Percentiles rank a stretch among this genome's conserved stretches.
Evolutionary conservation across 1,140 invertebrate species (phyloP).

Genomic region (Listronotus bonariensis): DNA sequence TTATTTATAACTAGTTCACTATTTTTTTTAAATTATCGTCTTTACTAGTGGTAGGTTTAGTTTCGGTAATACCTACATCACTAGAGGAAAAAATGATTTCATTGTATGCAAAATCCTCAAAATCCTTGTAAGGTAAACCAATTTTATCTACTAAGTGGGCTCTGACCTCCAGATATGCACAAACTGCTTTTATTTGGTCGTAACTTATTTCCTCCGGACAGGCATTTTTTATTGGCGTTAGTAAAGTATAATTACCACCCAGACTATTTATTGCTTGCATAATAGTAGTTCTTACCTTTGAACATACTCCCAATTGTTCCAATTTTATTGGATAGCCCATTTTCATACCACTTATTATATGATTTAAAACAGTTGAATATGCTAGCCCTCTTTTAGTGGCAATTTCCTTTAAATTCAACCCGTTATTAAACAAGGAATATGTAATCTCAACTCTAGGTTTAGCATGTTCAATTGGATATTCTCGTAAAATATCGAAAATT

Average conservation of each 20-base stretch:
- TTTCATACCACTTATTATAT: conserved; percentile 41
- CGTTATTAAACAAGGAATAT: conserved; percentile 2
- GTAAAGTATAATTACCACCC: conserved; percentile 9
- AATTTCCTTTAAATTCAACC: conserved; percentile 4
- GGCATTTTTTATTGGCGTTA: conserved; percentile 27
- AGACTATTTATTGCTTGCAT: conserved; percentile 23
- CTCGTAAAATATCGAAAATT: conserved; percentile 35
- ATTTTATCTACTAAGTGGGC: conserved; percentile 37
- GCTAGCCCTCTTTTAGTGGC: conserved; percentile 23
- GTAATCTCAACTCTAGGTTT: neutral
- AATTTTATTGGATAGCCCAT: conserved; percentile 44
- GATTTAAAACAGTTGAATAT: conserved; percentile 31
- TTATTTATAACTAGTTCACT: neutral
- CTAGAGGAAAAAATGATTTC: neutral
- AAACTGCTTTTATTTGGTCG: conserved; percentile 41
- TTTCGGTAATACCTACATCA: neutral
- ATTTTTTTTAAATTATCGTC: too few relatives aligned
- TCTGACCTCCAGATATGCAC: conserved; percentile 41
- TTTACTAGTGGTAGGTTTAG: neutral
- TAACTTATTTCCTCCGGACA: conserved; percentile 43
- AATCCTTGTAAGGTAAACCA: conserved; percentile 42
- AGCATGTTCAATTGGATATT: conserved; percentile 29
- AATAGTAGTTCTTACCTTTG: conserved; percentile 22
- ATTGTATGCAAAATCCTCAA: conserved; percentile 37
- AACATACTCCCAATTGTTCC: conserved; percentile 36